Percentiles rank a stretch among this genome's conserved stretches.
phyloP scores from a whole-genome alignment of 2,797 vertebrate species.

The Fistularia commersonii region DNA sequence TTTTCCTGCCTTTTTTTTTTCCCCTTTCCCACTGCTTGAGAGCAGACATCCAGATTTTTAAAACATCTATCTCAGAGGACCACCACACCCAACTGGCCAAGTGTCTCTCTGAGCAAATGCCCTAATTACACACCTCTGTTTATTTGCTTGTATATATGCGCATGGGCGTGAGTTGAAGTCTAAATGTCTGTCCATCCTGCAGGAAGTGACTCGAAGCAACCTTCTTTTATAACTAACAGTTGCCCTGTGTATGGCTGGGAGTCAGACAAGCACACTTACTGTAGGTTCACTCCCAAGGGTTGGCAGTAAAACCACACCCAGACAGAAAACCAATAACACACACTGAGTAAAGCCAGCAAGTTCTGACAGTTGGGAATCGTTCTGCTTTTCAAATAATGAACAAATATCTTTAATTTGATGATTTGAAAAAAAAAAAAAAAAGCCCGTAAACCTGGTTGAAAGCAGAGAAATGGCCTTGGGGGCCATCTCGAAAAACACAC shows the following conservation, averaged over 20 bases:
- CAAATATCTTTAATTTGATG: conserved; percentile 13
- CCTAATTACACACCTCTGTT: conserved; percentile 49
- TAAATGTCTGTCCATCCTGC: conserved; percentile 37
- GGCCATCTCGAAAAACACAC: conserved; percentile 15
- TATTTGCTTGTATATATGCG: conserved; percentile 34
- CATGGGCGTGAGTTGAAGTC: conserved; percentile 31
- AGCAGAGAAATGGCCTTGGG: conserved; percentile 15
- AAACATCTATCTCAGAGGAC: conserved; percentile 66
- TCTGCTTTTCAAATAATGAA: conserved; percentile 26
- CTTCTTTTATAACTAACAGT: conserved; percentile 50
- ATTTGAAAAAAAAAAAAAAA: conserved; percentile 6
- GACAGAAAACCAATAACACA: conserved; percentile 55
- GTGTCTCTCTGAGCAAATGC: conserved; percentile 20
- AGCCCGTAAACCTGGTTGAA: conserved; percentile 19
- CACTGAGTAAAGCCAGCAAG: conserved; percentile 31
- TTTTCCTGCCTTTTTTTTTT: conserved; percentile 59
- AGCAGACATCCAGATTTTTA: conserved; percentile 36
- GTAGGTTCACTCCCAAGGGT: conserved; percentile 51
- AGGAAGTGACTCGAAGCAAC: conserved; percentile 62
- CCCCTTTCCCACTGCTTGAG: conserved; percentile 30
- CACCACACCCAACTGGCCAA: conserved; percentile 49
- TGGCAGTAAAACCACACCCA: conserved; percentile 66
- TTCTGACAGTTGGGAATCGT: conserved; percentile 16
- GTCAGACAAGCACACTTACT: conserved; percentile 57
- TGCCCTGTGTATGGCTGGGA: conserved; percentile 51